phyloP scores from a whole-genome alignment of 2,113 vertebrate species.

The Corythornis vintsioides region DNA sequence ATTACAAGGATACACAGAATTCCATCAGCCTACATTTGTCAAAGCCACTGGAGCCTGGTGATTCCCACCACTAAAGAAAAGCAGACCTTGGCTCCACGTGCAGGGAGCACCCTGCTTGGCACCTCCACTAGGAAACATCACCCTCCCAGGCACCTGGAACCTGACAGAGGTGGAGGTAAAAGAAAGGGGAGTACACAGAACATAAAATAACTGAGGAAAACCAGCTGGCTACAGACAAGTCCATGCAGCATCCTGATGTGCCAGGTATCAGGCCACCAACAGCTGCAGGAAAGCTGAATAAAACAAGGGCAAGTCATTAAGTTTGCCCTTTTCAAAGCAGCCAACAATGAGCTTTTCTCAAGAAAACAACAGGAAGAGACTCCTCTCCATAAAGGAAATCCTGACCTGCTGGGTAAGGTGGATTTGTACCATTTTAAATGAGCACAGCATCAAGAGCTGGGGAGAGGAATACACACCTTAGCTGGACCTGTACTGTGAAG shows the following conservation, averaged over 20 bases:
- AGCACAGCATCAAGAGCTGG: not conserved
- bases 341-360: not conserved
- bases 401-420: not conserved
- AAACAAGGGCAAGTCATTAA: not conserved
- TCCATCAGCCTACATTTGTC: not conserved
- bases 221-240: not conserved
- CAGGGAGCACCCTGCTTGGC: not conserved
- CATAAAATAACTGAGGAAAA: not conserved
- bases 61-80: not conserved
- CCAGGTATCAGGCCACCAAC: not conserved
- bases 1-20: not conserved
- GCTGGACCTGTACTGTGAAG: constrained; percentile 98
- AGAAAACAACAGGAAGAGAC: not conserved
- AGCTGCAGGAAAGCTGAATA: not conserved
- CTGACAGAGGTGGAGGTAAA: fast-evolving
- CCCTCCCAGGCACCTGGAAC: not conserved
- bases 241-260: fast-evolving
- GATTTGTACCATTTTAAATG: not conserved
- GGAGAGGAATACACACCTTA: constrained; percentile 80
- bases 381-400: not conserved
- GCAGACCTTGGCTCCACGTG: not conserved
- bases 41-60: not conserved
- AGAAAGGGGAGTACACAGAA: not conserved
- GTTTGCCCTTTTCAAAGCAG: not conserved
- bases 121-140: not conserved